Base-by-base conservation (phyloP, 2,797 vertebrate species). In the Vespertilio murinus region DNA sequence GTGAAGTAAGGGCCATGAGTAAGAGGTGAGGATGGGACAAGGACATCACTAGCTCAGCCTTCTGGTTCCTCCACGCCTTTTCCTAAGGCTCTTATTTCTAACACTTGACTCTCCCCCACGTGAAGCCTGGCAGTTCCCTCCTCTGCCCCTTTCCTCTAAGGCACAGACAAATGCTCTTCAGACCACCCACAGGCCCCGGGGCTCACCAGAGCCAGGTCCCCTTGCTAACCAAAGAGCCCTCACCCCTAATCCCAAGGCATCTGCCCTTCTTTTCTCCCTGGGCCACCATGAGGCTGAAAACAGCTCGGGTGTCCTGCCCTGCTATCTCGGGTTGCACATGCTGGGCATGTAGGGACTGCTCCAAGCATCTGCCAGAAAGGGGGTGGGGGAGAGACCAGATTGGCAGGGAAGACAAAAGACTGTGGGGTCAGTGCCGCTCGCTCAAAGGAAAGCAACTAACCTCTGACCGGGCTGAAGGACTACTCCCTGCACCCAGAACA, bases 321-420 rank as follows among this genome's bases (percentile, higher is more conserved):
- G 90, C 94, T 94, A 94, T 97, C 96, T 97, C 94, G 28, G 96
- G 94, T 97, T 97, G 96, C 96, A 95, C 74, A 92, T 79, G 86
- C 93, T 90, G 92, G 90, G 95, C 95, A 97, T 96, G 96, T n/a
- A 94, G 96, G 95, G 96, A 97, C 97, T 95, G 96, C 94, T 92
- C 77, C 47, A 85, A 91, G 69, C 75, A 90, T 91, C 61, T 93
- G 94, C 92, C 96, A 97, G 93, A 85, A 90, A 90, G 85, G 82
- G 95, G 61, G 80, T 59, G 38, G 92, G 91, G 90, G 67, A 35
- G 74, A 93, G 61, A 77, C 42, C 84, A 87, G 77, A 88, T 5
- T 86, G 89, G 80, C 87, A 83, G 42, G 54, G 81, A 86, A 87
- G 47, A 16, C 95, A 94, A 94, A 94, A 84, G 94, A 47, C 93